phyloP scores from a whole-genome alignment of 2,888 invertebrate genomes.

The Sinotaia quadrata region DNA sequence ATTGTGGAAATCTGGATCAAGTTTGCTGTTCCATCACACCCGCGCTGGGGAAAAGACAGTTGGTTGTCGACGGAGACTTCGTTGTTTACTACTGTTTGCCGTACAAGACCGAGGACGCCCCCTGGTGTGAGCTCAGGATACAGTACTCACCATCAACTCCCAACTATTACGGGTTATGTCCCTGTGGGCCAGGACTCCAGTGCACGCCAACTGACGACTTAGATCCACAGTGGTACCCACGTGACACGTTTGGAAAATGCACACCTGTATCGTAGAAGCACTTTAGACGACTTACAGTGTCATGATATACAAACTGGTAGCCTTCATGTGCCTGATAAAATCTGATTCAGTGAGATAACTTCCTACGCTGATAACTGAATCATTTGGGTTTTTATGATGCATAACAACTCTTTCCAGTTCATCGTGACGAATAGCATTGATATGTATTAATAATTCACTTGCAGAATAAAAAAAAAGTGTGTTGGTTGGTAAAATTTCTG shows the following conservation, averaged over 20 bases:
- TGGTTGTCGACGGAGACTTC: conserved; percentile 34
- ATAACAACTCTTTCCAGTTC: too few species aligned
- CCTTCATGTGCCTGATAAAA: too few species aligned
- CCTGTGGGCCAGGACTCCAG: conserved; percentile 52
- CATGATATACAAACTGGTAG: too few species aligned
- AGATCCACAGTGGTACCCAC: conserved; percentile 48
- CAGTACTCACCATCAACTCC: conserved; percentile 42
- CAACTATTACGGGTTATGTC: conserved; percentile 53
- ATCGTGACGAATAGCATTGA: too few species aligned
- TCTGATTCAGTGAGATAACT: too few species aligned
- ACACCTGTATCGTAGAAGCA: conserved; percentile 14
- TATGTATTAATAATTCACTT: too few species aligned
- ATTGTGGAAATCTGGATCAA: conserved; percentile 35
- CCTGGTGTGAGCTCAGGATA: conserved; percentile 50
- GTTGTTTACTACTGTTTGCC: conserved; percentile 55
- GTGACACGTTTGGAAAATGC: conserved; percentile 53
- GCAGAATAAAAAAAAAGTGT: too few species aligned
- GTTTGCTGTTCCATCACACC: conserved; percentile 26
- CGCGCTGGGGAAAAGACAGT: conserved; percentile 9
- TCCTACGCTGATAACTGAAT: too few species aligned
- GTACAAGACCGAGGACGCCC: conserved; percentile 51
- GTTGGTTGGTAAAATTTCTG: too few species aligned
- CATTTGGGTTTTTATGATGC: too few species aligned
- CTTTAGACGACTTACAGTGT: too few species aligned
- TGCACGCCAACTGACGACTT: conserved; percentile 48